Evolutionary conservation across 2,797 vertebrate species (phyloP).

Genomic region (Paedocypris micromegethes): DNA sequence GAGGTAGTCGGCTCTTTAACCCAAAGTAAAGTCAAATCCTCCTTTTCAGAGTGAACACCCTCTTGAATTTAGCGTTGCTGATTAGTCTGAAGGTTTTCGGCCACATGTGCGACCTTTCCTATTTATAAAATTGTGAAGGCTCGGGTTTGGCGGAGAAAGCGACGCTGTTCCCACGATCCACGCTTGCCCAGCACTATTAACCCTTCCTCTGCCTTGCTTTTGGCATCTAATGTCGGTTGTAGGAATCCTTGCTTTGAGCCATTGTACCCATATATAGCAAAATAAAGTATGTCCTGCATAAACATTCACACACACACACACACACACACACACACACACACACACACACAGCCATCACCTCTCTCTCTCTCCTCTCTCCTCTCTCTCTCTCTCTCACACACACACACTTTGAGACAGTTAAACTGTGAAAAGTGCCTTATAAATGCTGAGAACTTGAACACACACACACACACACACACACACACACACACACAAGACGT

Average conservation of each 20-base stretch:
- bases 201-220: slow-evolving; percentile 57
- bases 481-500: slow-evolving; percentile 14
- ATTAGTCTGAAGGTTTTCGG: slow-evolving; percentile 41
- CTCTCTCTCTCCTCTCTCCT: too few species aligned
- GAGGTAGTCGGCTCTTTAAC: too few species aligned
- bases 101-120: slow-evolving; percentile 64
- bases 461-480: not conserved
- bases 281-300: slow-evolving; percentile 27
- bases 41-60: too few species aligned
- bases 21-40: too few species aligned
- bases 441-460: too few species aligned
- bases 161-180: slow-evolving; percentile 81
- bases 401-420: too few species aligned
- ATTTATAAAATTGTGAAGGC: slow-evolving; percentile 82
- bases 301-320: not conserved
- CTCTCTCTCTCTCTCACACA: too few species aligned
- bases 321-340: slow-evolving; percentile 7
- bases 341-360: too few species aligned
- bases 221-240: slow-evolving; percentile 63
- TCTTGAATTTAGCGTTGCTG: too few species aligned
- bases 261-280: slow-evolving; percentile 74
- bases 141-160: slow-evolving; percentile 73
- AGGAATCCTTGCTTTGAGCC: slow-evolving; percentile 59
- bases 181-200: slow-evolving; percentile 59
- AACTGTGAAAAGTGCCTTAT: too few species aligned